Evolutionary conservation across 2,113 vertebrate genomes (phyloP).

Genomic region (Sturnus vulgaris): DNA sequence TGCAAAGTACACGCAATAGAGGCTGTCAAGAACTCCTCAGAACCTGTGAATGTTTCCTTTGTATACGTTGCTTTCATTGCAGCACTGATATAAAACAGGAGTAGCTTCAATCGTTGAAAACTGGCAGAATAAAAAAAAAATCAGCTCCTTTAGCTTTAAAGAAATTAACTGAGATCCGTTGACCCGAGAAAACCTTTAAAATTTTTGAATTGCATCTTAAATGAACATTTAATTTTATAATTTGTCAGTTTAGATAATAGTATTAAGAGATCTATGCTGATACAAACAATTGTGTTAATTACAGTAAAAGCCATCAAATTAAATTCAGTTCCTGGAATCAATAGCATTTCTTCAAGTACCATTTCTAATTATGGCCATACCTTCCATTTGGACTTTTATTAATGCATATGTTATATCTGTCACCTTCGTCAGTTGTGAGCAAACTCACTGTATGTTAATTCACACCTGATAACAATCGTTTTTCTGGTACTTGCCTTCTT

Average conservation of each 20-base stretch:
- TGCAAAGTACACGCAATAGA: constrained; percentile 2
- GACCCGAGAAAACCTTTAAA: constrained; percentile 58
- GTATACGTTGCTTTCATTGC: neutral
- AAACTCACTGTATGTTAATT: constrained; percentile 75
- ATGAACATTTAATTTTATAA: constrained; percentile 72
- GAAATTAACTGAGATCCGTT: constrained; percentile 53
- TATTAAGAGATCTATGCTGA: constrained; percentile 66
- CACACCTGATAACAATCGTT: constrained; percentile 72
- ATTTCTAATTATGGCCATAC: constrained; percentile 65
- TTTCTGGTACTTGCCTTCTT: constrained; percentile 59
- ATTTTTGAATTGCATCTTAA: constrained; percentile 65
- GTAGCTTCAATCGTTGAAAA: neutral
- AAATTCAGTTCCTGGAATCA: constrained; percentile 75
- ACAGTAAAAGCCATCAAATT: constrained; percentile 73
- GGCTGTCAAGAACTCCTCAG: constrained; percentile 35
- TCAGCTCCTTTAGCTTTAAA: neutral
- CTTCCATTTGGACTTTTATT: constrained; percentile 63
- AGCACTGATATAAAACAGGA: neutral
- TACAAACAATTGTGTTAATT: constrained; percentile 72
- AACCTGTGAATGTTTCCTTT: constrained; percentile 3
- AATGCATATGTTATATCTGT: constrained; percentile 71
- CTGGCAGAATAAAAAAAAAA: neutral
- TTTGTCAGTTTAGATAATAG: constrained; percentile 71
- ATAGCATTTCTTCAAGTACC: constrained; percentile 64
- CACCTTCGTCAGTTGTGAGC: constrained; percentile 55